A percentile compares a stretch with the other conserved stretches of the same genome.
phyloP scores from a whole-genome alignment of 2,797 vertebrate species.

The Syngnathus rostellatus region DNA sequence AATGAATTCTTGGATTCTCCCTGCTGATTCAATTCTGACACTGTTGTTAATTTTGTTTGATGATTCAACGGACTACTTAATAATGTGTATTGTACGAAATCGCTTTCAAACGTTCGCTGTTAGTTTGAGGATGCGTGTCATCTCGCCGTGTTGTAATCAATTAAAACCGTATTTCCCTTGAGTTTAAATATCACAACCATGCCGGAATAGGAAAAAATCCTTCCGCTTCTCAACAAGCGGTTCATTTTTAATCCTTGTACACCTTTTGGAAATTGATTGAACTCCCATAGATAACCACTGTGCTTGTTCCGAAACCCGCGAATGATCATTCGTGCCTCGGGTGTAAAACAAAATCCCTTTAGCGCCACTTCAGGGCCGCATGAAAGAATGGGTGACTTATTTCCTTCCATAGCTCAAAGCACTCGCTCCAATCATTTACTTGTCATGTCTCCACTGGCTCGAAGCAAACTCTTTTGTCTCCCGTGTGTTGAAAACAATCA shows the following conservation, averaged over 20 bases:
- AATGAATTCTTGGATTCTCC: not conserved
- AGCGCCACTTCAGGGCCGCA: constrained; percentile 5
- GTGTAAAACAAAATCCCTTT: constrained; percentile 20
- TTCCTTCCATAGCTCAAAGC: constrained; percentile 5
- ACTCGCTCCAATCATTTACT: not conserved
- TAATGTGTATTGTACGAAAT: not conserved
- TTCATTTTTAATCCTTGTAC: not conserved
- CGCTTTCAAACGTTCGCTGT: not conserved
- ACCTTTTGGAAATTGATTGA: not conserved
- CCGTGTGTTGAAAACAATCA: constrained; percentile 41
- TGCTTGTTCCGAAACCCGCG: too few relatives aligned
- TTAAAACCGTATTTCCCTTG: not conserved
- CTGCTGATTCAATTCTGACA: not conserved
- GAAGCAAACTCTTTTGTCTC: constrained; percentile 17
- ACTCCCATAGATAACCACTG: too few relatives aligned
- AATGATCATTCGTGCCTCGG: constrained; percentile 6
- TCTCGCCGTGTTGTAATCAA: not conserved
- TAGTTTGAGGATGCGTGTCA: not conserved
- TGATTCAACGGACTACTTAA: not conserved
- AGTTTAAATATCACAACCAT: not conserved
- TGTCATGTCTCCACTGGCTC: constrained; percentile 17
- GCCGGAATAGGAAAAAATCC: not conserved
- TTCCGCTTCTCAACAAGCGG: not conserved
- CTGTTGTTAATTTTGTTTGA: not conserved
- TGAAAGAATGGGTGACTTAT: not conserved